A percentile compares a stretch with the other conserved stretches of the same genome.
Evolutionary conservation across 2,888 invertebrate species (phyloP).

Genomic region (Pristionchus maxplancki): DNA sequence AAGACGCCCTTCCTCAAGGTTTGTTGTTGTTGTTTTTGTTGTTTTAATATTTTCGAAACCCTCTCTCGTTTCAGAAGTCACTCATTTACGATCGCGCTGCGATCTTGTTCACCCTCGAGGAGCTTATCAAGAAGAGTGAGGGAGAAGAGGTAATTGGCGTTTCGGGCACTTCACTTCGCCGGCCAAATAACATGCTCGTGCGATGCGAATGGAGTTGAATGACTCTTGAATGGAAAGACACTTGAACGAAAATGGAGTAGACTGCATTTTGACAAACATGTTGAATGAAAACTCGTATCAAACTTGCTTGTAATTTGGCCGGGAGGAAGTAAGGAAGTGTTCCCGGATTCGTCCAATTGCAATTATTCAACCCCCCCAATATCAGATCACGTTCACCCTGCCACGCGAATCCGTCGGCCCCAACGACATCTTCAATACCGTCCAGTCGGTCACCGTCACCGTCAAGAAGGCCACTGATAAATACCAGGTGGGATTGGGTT

Average conservation of each 20-base stretch:
- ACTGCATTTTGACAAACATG: too few relatives aligned
- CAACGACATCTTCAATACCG: conserved; percentile 1
- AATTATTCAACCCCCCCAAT: neutral
- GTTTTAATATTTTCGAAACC: neutral
- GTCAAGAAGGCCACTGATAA: conserved; percentile 16
- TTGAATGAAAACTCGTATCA: too few relatives aligned
- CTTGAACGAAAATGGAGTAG: too few relatives aligned
- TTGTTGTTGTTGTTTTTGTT: neutral
- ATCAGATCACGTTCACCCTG: conserved; percentile 1
- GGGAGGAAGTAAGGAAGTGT: too few relatives aligned
- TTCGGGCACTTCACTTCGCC: too few relatives aligned
- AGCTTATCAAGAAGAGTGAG: conserved; percentile 10
- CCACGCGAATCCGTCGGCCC: neutral
- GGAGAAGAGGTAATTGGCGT: neutral
- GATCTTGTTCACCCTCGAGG: conserved; percentile 1
- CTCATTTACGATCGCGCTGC: conserved; percentile 29
- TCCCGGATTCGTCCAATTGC: neutral
- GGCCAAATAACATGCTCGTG: too few relatives aligned
- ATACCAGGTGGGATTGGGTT: neutral
- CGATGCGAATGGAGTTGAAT: too few relatives aligned
- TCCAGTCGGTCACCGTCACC: neutral
- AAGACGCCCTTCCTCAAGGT: neutral
- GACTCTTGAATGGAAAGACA: too few relatives aligned
- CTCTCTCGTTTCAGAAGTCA: neutral
- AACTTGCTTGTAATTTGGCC: too few relatives aligned